Conservation (phyloP, 2,113 vertebrate species). For the Arizona elegans region DNA sequence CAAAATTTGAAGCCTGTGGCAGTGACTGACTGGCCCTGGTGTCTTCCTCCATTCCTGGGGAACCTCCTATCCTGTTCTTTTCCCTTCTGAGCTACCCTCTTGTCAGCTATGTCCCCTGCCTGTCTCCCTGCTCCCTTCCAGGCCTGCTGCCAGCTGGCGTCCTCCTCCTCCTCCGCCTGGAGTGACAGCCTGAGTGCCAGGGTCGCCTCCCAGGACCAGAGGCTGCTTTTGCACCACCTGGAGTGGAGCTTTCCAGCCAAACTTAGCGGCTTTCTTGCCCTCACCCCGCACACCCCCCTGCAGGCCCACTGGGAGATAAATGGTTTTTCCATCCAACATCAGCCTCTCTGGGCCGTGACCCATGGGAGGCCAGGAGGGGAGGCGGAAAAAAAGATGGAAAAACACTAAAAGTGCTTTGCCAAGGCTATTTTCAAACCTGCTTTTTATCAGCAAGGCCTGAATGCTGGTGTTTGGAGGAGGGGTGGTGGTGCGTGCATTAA, state of each 20-base stretch:
- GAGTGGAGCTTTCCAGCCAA: not conserved
- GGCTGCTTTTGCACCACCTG: not conserved
- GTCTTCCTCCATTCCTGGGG: not conserved
- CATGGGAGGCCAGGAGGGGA: constrained; percentile 29
- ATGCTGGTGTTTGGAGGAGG: not conserved
- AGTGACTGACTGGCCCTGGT: not conserved
- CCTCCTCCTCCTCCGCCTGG: not conserved
- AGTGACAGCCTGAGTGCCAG: not conserved
- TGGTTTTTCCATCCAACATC: constrained; percentile 52
- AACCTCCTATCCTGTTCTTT: not conserved
- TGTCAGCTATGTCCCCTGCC: not conserved
- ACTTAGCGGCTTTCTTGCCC: not conserved
- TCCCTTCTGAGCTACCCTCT: not conserved
- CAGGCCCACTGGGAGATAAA: constrained; percentile 28
- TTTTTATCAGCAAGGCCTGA: not conserved
- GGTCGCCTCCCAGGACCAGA: not conserved
- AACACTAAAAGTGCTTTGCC: constrained; percentile 19
- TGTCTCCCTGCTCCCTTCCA: not conserved
- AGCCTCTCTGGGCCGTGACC: constrained; percentile 39
- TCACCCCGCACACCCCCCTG: no score
- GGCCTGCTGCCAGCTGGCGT: not conserved
- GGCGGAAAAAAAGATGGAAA: constrained; percentile 7
- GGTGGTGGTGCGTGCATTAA: not conserved
- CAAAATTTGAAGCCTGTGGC: not conserved
- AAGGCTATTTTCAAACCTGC: constrained; percentile 16